phyloP scores from a whole-genome alignment of 37 sponge, comb jelly and placozoan genomes.

The Ephydatia muelleri region DNA sequence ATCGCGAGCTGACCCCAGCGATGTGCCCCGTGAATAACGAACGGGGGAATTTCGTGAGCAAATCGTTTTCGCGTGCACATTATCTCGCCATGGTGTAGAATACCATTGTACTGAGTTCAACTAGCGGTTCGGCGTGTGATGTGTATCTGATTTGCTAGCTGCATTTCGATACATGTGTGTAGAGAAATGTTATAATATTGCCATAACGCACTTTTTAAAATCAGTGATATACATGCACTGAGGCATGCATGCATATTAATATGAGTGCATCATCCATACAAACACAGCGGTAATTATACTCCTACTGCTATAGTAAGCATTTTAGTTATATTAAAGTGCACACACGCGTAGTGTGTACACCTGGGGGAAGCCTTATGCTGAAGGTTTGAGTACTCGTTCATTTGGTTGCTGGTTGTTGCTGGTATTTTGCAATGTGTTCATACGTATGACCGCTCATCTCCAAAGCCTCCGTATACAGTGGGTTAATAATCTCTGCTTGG shows the following conservation, averaged over 20 bases:
- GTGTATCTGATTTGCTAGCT: background rate
- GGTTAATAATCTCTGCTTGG: background rate
- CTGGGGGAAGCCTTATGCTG: too few species aligned
- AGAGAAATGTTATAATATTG: background rate
- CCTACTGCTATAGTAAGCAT: too few species aligned
- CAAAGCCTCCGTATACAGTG: background rate
- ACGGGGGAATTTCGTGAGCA: background rate
- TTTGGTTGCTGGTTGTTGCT: background rate
- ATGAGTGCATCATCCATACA: background rate
- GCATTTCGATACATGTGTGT: background rate
- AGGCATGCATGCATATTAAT: background rate
- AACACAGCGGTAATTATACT: too few species aligned
- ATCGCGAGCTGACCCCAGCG: background rate
- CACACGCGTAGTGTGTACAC: too few species aligned
- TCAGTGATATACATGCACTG: background rate
- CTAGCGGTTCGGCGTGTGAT: background rate
- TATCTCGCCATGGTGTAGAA: constrained; percentile 41
- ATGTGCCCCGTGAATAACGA: constrained; percentile 46
- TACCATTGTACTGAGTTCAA: constrained; percentile 2
- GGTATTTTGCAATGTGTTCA: background rate
- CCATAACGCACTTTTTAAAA: too few species aligned
- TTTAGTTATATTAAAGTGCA: too few species aligned
- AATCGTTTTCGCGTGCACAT: background rate
- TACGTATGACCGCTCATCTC: background rate
- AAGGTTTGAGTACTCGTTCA: too few species aligned